Base-by-base conservation (phyloP, 1,140 invertebrate genomes). In the Drosophila repleta region DNA sequence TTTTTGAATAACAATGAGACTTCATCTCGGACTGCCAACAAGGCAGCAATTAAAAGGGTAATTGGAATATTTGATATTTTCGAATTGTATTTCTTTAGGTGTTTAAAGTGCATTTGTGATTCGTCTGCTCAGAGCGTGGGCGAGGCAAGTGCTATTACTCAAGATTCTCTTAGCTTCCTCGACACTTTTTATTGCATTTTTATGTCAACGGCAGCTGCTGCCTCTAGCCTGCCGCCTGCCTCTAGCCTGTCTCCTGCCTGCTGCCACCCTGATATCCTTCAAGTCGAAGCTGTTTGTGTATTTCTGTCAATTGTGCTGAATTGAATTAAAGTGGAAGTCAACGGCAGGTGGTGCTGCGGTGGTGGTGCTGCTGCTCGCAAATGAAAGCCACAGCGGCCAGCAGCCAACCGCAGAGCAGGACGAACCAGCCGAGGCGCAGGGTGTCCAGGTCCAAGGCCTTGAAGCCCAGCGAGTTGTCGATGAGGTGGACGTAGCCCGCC, bases 281-380 rank as follows among this genome's bases (percentile, higher is more conserved):
- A 35, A 26, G 41, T 15, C 26, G 60, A 55, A 64, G 43, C 37
- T 52, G 65, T 74, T 85, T 80, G 62, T 81, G 74, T 84, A 85
- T 74, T 85, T 87, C 81, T 85, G 81, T 85, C 81, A 85, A 87
- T 87, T 81, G 81, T 56, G 67, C 15, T 74, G 70, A 88, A 85
- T 87, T 82, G 81, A 87, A 87, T 85, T 85, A 87, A 82, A 66
- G 64, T 82, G 61, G 46, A 82, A 87, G 83, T 84, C 80, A 84
- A 74, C 53, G 58, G 39, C 68, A 62, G 74, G 67, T 61, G 76
- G 41, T 46, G 39, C 57, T 52, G 51, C 39, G 41, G 4, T 15
- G 13, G 17, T 5, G 15, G 10, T 13, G 8, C n/a, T 20, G 43
- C n/a, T 46, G 55, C 43, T 79, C 74, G 4, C 60, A 24, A 3